Base-by-base conservation (phyloP, 2,888 invertebrate species). In the Aquatica leii region DNA sequence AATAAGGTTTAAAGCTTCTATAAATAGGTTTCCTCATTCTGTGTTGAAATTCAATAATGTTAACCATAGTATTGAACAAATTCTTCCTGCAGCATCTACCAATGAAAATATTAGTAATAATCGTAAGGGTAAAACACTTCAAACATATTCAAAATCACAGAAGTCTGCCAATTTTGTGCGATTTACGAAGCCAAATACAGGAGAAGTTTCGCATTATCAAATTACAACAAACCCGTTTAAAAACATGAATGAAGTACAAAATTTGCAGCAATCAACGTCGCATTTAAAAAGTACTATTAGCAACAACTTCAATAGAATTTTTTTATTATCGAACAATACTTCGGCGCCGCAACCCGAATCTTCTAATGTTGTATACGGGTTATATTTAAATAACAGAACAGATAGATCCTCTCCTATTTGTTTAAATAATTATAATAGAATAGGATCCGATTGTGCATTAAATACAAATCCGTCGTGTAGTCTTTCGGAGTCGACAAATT, bases 281-380 rank as follows among this genome's bases (percentile, higher is more conserved):
- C 50, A 61, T 12, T 37, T 61, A 14, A 61, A 56, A 31, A 61
- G 20, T 15, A 46, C 56, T 4, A 61, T 61, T 43, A 56, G 43
- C 14, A 61, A 43, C 31, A 61, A 61, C 34, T 34, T 55, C 2
- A 56, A 56, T 14, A 55, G 50, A 56, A 61, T 61, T 20, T 31
- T 56, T 43, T 31, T 61, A 18, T 21, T 61, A 12, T 59, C 59
- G 1, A 51, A 48, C 24, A 59, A 59, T 34, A 14, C 15, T n/a
- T 18, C 50, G 12, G 18, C n/a, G 14, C 11, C 40, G 2, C 50
- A 37, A 51, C 1, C 12, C 2, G 24, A 34, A 21, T 50, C 58
- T 15, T 20, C 59, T 2, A 46, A 59, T 12, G 24, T 52, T n/a
- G 24, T 58, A 3, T 58, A 51, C n/a, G 50, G 59, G 9, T 40